Conservation (phyloP, 2,113 vertebrate species). For the Bos javanicus region DNA sequence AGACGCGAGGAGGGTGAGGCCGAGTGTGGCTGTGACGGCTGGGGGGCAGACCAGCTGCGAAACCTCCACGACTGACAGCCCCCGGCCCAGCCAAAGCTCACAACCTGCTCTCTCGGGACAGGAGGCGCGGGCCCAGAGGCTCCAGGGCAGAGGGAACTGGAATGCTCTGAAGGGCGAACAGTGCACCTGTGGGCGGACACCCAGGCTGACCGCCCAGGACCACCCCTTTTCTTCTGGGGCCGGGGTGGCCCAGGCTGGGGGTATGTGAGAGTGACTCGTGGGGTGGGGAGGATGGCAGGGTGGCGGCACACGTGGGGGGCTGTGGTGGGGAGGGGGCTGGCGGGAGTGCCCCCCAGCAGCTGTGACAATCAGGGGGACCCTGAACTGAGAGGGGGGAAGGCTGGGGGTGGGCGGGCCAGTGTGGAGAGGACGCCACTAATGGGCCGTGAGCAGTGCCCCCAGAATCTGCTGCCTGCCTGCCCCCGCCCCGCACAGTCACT, state of each 20-base stretch:
- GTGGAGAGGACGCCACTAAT: not conserved
- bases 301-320: accelerated
- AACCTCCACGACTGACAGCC: not conserved
- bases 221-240: not conserved
- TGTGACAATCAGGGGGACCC: not conserved
- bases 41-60: not conserved
- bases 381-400: too few species aligned
- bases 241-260: too few species aligned
- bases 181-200: not conserved
- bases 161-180: not conserved
- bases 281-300: not conserved
- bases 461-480: not conserved
- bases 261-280: not conserved
- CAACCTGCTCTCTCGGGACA: not conserved
- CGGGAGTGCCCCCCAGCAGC: not conserved
- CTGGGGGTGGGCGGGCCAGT: too few species aligned
- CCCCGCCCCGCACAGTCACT: not conserved
- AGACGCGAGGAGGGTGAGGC: not conserved
- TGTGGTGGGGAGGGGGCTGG: not conserved
- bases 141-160: not conserved
- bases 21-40: not conserved
- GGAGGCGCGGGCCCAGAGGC: not conserved
- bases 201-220: not conserved
- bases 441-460: not conserved
- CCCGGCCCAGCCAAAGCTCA: not conserved